phyloP scores from a whole-genome alignment of 2,113 vertebrate genomes.

The Rhadina sibilatrix region DNA sequence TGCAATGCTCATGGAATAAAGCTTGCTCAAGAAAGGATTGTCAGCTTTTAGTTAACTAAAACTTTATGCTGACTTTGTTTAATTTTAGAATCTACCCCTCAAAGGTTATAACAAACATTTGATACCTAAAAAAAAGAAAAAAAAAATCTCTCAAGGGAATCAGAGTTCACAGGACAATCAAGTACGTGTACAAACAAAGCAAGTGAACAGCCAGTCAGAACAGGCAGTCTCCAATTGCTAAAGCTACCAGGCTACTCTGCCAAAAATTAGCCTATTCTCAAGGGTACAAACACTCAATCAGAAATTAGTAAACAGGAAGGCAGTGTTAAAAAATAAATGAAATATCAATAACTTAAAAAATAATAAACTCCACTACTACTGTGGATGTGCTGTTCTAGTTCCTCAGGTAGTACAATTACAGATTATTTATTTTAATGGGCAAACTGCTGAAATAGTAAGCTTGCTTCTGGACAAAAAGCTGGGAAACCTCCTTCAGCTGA shows the following conservation, averaged over 20 bases:
- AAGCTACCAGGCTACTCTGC: not conserved
- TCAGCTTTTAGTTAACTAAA: not conserved
- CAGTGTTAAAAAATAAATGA: not conserved
- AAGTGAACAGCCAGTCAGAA: not conserved
- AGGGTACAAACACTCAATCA: not conserved
- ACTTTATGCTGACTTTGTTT: not conserved
- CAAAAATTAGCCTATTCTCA: not conserved
- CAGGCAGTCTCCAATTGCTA: rapidly evolving
- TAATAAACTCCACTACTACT: not conserved
- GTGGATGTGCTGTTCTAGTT: not conserved
- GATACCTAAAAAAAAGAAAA: no score
- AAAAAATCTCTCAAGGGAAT: not conserved
- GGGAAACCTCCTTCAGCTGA: not conserved
- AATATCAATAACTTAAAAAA: not conserved
- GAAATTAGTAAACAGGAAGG: not conserved
- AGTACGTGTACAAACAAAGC: not conserved
- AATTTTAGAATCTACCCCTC: not conserved
- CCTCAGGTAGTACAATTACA: not conserved
- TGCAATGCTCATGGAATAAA: not conserved
- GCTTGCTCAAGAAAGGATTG: not conserved
- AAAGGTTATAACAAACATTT: not conserved
- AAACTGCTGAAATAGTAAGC: not conserved
- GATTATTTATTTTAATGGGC: not conserved
- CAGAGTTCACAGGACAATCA: not conserved
- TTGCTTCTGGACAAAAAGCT: not conserved